Evolutionary conservation across 2,888 invertebrate genomes (phyloP).

Genomic region (Panopea generosa): DNA sequence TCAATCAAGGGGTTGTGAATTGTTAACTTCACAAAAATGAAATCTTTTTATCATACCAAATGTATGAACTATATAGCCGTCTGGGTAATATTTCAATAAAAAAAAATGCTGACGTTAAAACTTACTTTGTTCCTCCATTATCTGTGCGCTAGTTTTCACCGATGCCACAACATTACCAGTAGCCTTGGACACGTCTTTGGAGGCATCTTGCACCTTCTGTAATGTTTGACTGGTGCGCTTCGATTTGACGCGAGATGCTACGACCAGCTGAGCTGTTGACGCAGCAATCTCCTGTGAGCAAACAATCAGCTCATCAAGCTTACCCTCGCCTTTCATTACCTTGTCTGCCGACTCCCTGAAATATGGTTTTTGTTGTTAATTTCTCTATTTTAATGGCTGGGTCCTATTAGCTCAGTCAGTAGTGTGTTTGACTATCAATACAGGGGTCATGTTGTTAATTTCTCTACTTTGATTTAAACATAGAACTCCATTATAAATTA

Average conservation of each 20-base stretch:
- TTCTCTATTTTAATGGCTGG: neutral
- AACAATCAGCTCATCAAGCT: slow-evolving; percentile 96
- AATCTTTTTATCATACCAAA: too few relatives aligned
- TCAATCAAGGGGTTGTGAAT: too few relatives aligned
- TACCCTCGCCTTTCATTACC: slow-evolving; percentile 92
- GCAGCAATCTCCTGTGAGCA: slow-evolving; percentile 99
- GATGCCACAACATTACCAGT: slow-evolving; percentile 97
- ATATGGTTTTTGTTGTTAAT: neutral
- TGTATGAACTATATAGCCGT: too few relatives aligned
- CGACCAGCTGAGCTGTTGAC: slow-evolving; percentile 98
- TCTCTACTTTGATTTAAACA: too few relatives aligned
- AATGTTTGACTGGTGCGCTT: slow-evolving; percentile 93
- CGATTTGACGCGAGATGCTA: slow-evolving; percentile 97
- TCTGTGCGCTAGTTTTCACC: slow-evolving; percentile 94
- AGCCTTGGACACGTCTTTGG: slow-evolving; percentile 94
- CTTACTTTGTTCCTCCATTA: slow-evolving; percentile 93
- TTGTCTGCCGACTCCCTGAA: slow-evolving; percentile 96
- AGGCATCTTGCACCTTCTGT: slow-evolving; percentile 93
- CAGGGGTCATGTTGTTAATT: too few relatives aligned
- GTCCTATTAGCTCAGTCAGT: too few relatives aligned
- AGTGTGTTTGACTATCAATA: too few relatives aligned
- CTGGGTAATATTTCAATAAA: too few relatives aligned
- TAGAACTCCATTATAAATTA: too few relatives aligned
- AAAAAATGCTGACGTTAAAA: too few relatives aligned
- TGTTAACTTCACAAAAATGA: too few relatives aligned